phyloP scores from a whole-genome alignment of 2,113 vertebrate species.

The Myotis lucifugus region DNA sequence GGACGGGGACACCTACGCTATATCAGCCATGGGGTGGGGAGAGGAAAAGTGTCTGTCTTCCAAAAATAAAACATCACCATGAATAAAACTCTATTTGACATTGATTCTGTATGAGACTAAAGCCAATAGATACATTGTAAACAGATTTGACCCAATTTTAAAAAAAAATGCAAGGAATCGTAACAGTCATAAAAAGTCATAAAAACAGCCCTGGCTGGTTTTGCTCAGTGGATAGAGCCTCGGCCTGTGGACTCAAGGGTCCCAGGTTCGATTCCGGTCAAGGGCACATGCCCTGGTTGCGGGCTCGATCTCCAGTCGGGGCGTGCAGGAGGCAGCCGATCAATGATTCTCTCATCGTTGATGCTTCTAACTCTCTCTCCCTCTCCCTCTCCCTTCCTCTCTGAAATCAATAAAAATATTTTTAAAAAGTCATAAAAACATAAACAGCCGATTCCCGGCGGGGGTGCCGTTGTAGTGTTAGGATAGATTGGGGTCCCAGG shows the following conservation, averaged over 20 bases:
- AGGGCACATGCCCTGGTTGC: no score
- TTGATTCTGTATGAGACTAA: not conserved
- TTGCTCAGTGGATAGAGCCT: no score
- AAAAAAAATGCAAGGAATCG: not conserved
- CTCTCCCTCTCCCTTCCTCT: no score
- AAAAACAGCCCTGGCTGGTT: not conserved
- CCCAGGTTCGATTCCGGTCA: no score
- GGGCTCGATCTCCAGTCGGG: no score
- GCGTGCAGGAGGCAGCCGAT: no score
- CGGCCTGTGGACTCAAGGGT: no score
- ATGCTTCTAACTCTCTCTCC: no score
- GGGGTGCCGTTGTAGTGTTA: not conserved
- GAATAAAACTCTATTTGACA: not conserved
- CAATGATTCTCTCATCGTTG: no score
- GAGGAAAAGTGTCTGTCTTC: not conserved
- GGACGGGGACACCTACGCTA: not conserved
- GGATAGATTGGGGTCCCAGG: not conserved
- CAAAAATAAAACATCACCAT: not conserved
- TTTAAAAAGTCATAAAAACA: not conserved
- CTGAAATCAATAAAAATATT: no score
- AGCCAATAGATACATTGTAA: not conserved
- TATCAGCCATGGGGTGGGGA: not conserved
- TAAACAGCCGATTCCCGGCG: not conserved
- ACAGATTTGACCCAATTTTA: not conserved
- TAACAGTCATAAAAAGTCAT: not conserved